Evolutionary conservation across 2,888 invertebrate genomes (phyloP), one percentile per base, ranked within the genome.

Genomic region (Heliconius charithonia): DNA sequence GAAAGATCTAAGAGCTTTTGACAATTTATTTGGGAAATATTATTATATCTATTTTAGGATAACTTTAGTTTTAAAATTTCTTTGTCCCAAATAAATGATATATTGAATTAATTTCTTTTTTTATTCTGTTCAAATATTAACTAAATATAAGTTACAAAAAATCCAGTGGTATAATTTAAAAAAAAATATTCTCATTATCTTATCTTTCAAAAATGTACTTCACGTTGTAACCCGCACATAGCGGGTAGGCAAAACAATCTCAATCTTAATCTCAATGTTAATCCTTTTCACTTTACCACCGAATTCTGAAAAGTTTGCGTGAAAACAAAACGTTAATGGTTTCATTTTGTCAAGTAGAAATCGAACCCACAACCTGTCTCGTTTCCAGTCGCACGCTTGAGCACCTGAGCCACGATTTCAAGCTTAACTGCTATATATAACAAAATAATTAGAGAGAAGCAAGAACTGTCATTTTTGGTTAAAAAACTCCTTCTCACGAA

Each of bases 401-500:
- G 25, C 62, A 12, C 4, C 59, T 62, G 59, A 9, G 12, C 62
- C 25, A 25, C 4, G n/a, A n/a, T n/a, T 2, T 27, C 37, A 37
- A 67, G 10, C 16, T 19, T 27, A 75, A 69, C 25, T 41, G 25
- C 12, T 41, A 25, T 16, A 3, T 41, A 25, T 16, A 3, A 16
- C 7, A 16, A 10, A 25, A 25, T 41, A 69, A 41, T 37, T n/a
- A 25, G 13, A 7, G 56, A n/a, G 19, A 51, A 51, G 19, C 16
- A 19, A 19, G 16, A 10, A n/a, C n/a, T 59, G 22, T 59, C 22
- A 51, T 25, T 29, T 45, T 51, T 56, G 9, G 4, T 10, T 51
- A 56, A 32, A 29, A 71, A 71, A 29, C 9, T 71, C 13, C 56
- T 32, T 56, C 56, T n/a, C 32, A 73, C 62, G 25, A 75, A 66